These are phyloP conservation scores for Bambusicola thoracicus DNA, from an alignment of 2,113 vertebrate species.

Conservation along the genomic window DNA sequence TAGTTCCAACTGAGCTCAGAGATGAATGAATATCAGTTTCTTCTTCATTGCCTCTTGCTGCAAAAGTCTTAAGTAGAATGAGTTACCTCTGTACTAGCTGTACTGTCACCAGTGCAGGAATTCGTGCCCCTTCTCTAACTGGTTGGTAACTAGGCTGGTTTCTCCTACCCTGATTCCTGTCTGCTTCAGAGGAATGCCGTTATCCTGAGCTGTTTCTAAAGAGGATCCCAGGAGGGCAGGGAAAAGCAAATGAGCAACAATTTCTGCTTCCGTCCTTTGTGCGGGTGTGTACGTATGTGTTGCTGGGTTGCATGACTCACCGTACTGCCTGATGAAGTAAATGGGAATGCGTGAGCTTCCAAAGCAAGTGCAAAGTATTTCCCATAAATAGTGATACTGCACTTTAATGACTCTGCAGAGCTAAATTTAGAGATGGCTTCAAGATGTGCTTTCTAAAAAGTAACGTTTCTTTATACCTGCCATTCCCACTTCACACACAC, in stretches of 20 bases:
- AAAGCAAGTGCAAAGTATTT: conserved; percentile 8
- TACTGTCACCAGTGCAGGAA: not conserved
- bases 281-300: not conserved
- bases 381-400: conserved; percentile 40
- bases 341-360: not conserved
- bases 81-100: not conserved
- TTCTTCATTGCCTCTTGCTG: not conserved
- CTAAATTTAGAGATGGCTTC: conserved; percentile 30
- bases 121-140: not conserved
- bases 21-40: not conserved
- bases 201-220: not conserved
- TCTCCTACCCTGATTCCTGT: not conserved
- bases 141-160: no score
- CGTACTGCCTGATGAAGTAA: conserved; percentile 1
- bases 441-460: not conserved
- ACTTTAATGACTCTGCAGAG: not conserved
- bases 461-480: not conserved
- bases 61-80: not conserved
- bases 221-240: conserved; percentile 1
- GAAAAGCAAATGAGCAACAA: conserved; percentile 32
- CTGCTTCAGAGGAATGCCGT: not conserved
- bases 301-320: conserved; percentile 42
- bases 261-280: not conserved
- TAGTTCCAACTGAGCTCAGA: not conserved
- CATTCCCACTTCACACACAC: not conserved